Evolutionary conservation across 2,113 vertebrate genomes (phyloP), one percentile per base, ranked within the genome.

Genomic region (Psittacara wagleri): DNA sequence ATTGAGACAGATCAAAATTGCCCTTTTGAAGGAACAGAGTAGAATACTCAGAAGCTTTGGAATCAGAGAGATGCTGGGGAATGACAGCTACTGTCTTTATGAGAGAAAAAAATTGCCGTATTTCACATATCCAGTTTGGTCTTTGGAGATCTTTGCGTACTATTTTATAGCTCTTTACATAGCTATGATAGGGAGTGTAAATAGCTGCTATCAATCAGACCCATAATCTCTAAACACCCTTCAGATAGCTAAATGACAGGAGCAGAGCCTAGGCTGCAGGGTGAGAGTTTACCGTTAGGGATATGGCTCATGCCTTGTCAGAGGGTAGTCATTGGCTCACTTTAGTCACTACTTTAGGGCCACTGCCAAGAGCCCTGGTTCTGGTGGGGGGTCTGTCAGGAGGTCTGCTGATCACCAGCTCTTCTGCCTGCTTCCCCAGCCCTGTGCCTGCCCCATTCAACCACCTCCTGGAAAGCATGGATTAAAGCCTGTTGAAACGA

Each of bases 211-310:
- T 76, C n/a, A 73, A 13, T 92, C 72, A 83, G 55, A 83, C 24
- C 41, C 68, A 19, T 55, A 74, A 64, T 75, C 74, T 82, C 39
- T 67, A 62, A 82, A 62, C 10, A 72, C n/a, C 51, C 19, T 75
- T 93, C 62, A 68, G 31, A 39, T 80, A 51, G 41, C 51, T 90
- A 64, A 88, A 37, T 17, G 43, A 14, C 28, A 85, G 57, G 39
- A 93, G 39, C 39, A 79, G 35, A 59, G 2, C 27, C 69, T 48
- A 41, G 25, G 68, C 28, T 59, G 24, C 19, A 74, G 52, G 9
- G 17, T 7, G 22, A 48, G 62, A 35, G 37, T 46, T 86, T 74
- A 33, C 27, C 5, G 0, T 0, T 15, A 10, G 1, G 2, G 41
- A 14, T 70, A 27, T n/a, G 14, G 18, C 14, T n/a, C 1, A 0